Conservation (phyloP, 2,888 invertebrate species). For the Pseudococcus jackbeardsleyi region DNA sequence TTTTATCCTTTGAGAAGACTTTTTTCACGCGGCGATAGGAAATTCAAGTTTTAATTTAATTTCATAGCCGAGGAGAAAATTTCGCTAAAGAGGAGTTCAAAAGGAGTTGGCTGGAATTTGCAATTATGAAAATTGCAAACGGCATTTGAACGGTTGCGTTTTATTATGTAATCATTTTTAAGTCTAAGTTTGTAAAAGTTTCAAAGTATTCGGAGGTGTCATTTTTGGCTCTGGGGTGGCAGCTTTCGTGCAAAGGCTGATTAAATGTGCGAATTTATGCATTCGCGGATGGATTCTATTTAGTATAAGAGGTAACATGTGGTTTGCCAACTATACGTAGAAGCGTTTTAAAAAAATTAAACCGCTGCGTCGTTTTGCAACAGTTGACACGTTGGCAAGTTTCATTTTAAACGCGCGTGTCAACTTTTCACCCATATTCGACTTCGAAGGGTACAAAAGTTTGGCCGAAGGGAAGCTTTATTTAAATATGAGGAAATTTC, state of each 20-base stretch:
- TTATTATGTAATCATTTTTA: background rate
- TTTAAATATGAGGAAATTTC: background rate
- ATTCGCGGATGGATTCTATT: background rate
- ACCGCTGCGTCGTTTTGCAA: background rate
- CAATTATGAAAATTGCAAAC: slow-evolving; percentile 32
- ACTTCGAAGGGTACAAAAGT: background rate
- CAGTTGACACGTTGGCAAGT: background rate
- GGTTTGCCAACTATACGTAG: background rate
- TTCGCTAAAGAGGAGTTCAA: background rate
- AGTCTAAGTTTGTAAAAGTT: slow-evolving; percentile 52
- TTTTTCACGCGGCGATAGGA: background rate
- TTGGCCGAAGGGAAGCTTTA: background rate
- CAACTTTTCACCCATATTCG: background rate
- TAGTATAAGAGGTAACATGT: background rate
- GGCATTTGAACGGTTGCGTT: slow-evolving; percentile 37
- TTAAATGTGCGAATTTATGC: slow-evolving; percentile 36
- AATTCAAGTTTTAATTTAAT: slow-evolving; percentile 1
- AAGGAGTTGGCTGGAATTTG: background rate
- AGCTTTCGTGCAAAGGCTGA: background rate
- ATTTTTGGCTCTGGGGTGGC: background rate
- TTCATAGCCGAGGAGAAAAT: background rate
- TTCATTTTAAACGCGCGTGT: background rate
- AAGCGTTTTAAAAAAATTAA: slow-evolving; percentile 19
- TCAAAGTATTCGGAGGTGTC: slow-evolving; percentile 41
- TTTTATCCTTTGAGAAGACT: background rate